Conservation (phyloP, 37 sponge, comb jelly and placozoan species). For the Lycopodina hypogea region DNA sequence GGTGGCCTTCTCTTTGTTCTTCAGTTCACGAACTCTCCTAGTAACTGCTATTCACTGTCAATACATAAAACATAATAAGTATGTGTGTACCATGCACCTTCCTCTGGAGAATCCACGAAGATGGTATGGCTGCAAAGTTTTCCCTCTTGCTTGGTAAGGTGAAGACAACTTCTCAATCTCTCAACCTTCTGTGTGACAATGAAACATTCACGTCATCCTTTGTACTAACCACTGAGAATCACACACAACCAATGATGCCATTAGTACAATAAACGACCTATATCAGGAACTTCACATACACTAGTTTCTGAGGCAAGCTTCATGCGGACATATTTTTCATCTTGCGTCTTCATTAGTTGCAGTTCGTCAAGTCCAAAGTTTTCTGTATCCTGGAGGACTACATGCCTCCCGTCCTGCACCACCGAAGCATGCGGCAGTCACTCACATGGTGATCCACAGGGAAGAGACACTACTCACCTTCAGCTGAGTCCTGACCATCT, state of each 20-base stretch:
- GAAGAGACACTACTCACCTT: slow-evolving; percentile 28
- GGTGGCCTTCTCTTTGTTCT: background rate
- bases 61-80: background rate
- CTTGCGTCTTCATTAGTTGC: slow-evolving; percentile 84
- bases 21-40: background rate
- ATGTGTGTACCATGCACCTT: background rate
- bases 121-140: slow-evolving; percentile 51
- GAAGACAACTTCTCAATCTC: slow-evolving; percentile 45
- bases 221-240: background rate
- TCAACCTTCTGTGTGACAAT: slow-evolving; percentile 58
- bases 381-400: slow-evolving; percentile 52
- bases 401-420: slow-evolving; percentile 65
- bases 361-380: slow-evolving; percentile 62
- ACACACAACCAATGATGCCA: no score
- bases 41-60: background rate
- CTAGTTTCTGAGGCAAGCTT: slow-evolving; percentile 69
- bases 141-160: background rate
- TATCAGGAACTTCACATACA: slow-evolving; percentile 18
- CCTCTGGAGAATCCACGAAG: slow-evolving; percentile 62
- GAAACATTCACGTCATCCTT: background rate
- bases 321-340: slow-evolving; percentile 82
- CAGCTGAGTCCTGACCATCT: slow-evolving; percentile 71
- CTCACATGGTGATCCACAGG: background rate
- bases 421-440: background rate
- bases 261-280: background rate